Conservation (phyloP, 2,888 invertebrate genomes). For the Drosophila kanekoi region DNA sequence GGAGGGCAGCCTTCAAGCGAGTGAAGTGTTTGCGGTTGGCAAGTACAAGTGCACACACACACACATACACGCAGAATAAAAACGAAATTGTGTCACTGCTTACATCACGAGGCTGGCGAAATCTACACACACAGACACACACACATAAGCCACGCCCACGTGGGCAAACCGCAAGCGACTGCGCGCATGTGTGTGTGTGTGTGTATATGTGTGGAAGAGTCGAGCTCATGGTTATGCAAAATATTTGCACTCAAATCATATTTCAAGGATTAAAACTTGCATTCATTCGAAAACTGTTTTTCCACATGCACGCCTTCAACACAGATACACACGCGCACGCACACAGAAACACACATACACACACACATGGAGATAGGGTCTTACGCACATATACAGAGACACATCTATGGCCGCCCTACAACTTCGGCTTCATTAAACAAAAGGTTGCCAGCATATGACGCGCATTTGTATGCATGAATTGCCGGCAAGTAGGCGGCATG, state of each 20-base stretch:
- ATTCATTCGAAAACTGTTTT: constrained; percentile 78
- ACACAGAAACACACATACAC: constrained; percentile 8
- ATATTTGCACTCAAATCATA: constrained; percentile 82
- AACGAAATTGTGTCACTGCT: constrained; percentile 67
- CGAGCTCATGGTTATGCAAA: constrained; percentile 79
- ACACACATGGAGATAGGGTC: constrained; percentile 1
- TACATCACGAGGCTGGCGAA: constrained; percentile 55
- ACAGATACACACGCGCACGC: constrained; percentile 10
- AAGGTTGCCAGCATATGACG: constrained; percentile 60
- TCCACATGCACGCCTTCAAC: constrained; percentile 69
- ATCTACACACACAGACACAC: constrained; percentile 23
- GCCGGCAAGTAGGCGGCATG: background rate
- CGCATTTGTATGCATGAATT: constrained; percentile 56
- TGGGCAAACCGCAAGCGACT: constrained; percentile 48
- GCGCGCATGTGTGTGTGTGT: constrained; percentile 8
- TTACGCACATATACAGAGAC: constrained; percentile 1
- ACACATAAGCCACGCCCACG: constrained; percentile 21
- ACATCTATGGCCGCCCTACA: constrained; percentile 44
- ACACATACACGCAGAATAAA: constrained; percentile 42
- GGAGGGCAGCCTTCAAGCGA: constrained; percentile 69
- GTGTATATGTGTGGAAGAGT: constrained; percentile 38
- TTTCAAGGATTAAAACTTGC: constrained; percentile 81
- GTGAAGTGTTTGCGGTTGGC: constrained; percentile 81
- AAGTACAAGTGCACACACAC: constrained; percentile 71
- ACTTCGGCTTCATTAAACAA: constrained; percentile 79